Evolutionary conservation across 2,888 invertebrate genomes (phyloP).

Genomic region (Cheilosia vulpina): DNA sequence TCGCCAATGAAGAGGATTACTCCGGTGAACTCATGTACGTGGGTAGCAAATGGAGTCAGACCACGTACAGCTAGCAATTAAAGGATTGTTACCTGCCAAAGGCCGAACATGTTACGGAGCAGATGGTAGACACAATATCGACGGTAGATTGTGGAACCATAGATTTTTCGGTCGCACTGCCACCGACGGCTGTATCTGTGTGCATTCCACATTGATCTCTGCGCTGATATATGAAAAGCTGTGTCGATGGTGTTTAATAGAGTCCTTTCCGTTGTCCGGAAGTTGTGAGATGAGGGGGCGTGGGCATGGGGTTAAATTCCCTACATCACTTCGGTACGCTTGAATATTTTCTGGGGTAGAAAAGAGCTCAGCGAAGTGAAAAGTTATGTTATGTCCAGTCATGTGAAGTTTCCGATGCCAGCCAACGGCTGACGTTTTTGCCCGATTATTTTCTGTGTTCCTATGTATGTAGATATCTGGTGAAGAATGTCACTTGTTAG

Average conservation of each 20-base stretch:
- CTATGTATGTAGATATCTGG: background rate
- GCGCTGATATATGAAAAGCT: constrained; percentile 30
- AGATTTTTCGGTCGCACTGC: constrained; percentile 14
- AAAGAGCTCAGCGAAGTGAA: constrained; percentile 45
- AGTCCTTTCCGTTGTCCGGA: constrained; percentile 25
- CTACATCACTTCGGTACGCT: constrained; percentile 28
- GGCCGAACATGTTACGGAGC: constrained; percentile 23
- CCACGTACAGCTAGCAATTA: constrained; percentile 59
- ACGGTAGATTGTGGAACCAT: constrained; percentile 18
- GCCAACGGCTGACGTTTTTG: constrained; percentile 31
- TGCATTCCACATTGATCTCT: constrained; percentile 43
- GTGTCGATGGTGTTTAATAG: constrained; percentile 48
- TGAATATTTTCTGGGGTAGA: constrained; percentile 20
- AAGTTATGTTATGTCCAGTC: constrained; percentile 66
- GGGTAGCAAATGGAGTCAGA: constrained; percentile 24
- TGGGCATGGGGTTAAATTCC: constrained; percentile 1
- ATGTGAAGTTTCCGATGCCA: constrained; percentile 45
- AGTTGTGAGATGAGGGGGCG: background rate
- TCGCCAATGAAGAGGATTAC: constrained; percentile 50
- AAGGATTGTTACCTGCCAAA: constrained; percentile 57
- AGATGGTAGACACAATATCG: constrained; percentile 15
- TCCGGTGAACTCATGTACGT: constrained; percentile 11
- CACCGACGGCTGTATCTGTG: constrained; percentile 3
- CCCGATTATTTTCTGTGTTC: background rate
- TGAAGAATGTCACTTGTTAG: background rate